Evolutionary conservation across 2,797 vertebrate species (phyloP), one percentile per base, ranked within the genome.

Genomic region (Sarcoramphus papa): DNA sequence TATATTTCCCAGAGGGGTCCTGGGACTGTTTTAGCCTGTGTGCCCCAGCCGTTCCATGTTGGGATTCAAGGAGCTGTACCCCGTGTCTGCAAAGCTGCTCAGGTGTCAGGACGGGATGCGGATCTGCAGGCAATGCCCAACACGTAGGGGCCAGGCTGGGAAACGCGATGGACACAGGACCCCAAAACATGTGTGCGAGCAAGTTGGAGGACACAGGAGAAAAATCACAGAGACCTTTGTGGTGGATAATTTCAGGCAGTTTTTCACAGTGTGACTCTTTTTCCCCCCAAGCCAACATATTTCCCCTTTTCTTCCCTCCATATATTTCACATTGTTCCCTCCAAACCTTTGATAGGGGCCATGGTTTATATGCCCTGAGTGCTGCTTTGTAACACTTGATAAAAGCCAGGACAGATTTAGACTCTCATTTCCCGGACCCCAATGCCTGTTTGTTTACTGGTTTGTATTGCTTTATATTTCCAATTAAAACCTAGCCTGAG

Each of bases 401-500:
- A n/a, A 95, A 94, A 93, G 25, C 64, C 53, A 47, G 54, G 37
- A 8, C 40, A 56, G 30, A 63, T 72, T 86, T 45, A 88, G 70
- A 54, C 47, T 94, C 57, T 87, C 19, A 68, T 89, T 95, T 95
- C 75, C 86, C 4, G 0, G 19, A 33, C 70, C 41, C 54, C 69
- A 45, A 5, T 75, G 35, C 69, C 30, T 88, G 11, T 40, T 85
- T 93, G 62, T 88, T 94, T 86, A 54, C 91, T 88, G 47, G 28
- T 88, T 91, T 85, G 18, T 74, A 27, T 85, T 51, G 69, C 84
- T 95, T 92, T 88, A 3, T 78, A 93, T 90, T 94, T 91, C 82
- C 64, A 94, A 87, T 92, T 93, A 90, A 96, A 94, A 83, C 56
- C 7, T 3, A 90, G 54, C 43, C 48, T 76, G 31, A 82, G 56